These are phyloP conservation scores for Galerucella pusilla DNA, from an alignment of 2,888 invertebrate genomes.

Conservation along the genomic window DNA sequence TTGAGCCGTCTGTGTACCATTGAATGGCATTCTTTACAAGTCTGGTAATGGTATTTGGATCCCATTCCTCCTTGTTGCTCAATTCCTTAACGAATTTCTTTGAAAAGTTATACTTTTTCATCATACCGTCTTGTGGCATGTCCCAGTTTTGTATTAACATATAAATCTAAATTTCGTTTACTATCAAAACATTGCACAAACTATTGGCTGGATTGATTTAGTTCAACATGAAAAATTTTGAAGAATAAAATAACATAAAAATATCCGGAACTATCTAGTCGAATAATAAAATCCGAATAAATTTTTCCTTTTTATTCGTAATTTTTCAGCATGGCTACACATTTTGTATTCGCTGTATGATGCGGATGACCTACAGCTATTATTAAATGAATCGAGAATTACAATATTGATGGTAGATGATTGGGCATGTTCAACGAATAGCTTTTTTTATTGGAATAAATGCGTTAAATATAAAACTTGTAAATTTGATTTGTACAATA, in stretches of 20 bases:
- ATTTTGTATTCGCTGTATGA: conserved; percentile 16
- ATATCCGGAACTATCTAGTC: conserved; percentile 12
- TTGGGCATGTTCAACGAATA: conserved; percentile 8
- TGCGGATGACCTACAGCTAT: conserved; percentile 27
- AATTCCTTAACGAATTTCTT: too few species aligned
- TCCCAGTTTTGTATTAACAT: too few species aligned
- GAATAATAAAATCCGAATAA: conserved; percentile 31
- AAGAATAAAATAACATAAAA: conserved; percentile 26
- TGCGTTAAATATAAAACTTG: neutral
- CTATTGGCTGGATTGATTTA: neutral
- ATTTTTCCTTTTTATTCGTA: conserved; percentile 29
- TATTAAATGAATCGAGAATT: conserved; percentile 19
- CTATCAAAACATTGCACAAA: neutral
- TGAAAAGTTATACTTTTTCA: too few species aligned
- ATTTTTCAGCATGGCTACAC: conserved; percentile 25
- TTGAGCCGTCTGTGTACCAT: too few species aligned
- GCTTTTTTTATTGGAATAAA: conserved; percentile 8
- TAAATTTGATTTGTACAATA: conserved; percentile 1
- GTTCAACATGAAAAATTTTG: neutral
- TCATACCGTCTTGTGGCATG: too few species aligned
- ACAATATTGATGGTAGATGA: conserved; percentile 9
- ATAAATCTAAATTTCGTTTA: too few species aligned
- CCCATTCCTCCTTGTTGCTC: too few species aligned
- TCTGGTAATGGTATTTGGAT: too few species aligned
- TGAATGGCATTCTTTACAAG: too few species aligned